Conservation (phyloP, 1,140 invertebrate genomes). For the Chymomyza costata region DNA sequence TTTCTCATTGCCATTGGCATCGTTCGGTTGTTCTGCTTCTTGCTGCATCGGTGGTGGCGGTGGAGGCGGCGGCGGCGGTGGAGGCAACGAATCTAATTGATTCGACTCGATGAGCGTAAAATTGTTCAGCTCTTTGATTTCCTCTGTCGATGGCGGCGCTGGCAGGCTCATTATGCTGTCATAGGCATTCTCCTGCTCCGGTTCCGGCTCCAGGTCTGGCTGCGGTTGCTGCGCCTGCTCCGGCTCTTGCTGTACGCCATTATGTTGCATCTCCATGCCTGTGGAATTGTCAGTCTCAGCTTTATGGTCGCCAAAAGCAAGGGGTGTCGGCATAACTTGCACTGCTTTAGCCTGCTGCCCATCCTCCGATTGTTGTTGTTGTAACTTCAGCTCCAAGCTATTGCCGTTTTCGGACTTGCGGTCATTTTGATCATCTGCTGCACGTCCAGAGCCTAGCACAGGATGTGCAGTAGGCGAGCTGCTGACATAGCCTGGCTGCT, state of each 20-base stretch:
- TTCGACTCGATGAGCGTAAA: conserved; percentile 57
- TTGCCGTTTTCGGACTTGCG: conserved; percentile 22
- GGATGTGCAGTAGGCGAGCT: conserved; percentile 33
- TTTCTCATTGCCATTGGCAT: conserved; percentile 17
- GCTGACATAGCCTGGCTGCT: conserved; percentile 81
- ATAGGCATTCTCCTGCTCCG: conserved; percentile 46
- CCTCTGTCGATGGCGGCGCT: conserved; percentile 67
- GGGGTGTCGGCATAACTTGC: background rate
- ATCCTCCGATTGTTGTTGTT: background rate
- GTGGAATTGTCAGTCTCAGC: background rate
- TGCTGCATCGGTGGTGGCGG: conserved; percentile 20
- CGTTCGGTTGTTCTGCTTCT: conserved; percentile 6
- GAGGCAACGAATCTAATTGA: conserved; percentile 71
- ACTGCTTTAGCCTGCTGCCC: background rate
- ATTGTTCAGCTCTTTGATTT: conserved; percentile 69
- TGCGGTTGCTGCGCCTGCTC: background rate
- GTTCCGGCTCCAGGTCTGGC: conserved; percentile 8
- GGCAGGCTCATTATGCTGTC: conserved; percentile 73
- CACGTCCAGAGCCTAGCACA: conserved; percentile 21
- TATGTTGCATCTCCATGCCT: background rate
- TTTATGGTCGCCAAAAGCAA: background rate
- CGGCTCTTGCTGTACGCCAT: background rate
- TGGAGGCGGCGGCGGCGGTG: conserved; percentile 61
- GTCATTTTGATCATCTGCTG: conserved; percentile 2
- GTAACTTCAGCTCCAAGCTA: conserved; percentile 2